These are phyloP conservation scores for Acrocephalus scirpaceus DNA, from an alignment of 2,797 vertebrate species.

Conservation along the genomic window DNA sequence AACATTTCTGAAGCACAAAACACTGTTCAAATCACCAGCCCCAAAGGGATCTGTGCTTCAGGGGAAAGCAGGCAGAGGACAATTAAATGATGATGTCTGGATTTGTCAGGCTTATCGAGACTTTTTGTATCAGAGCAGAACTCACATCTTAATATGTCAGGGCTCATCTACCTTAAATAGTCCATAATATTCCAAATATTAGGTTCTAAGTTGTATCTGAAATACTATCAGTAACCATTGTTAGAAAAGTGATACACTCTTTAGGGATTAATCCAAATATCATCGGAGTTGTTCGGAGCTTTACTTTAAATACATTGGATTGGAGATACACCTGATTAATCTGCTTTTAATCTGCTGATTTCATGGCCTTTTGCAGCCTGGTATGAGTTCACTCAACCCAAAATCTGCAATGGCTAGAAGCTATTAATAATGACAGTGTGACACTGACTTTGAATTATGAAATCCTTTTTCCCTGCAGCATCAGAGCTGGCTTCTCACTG, in stretches of 20 bases:
- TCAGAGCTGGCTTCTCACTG: not conserved
- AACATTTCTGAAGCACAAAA: not conserved
- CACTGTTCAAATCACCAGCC: not conserved
- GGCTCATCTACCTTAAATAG: slow-evolving; percentile 49
- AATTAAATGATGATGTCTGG: slow-evolving; percentile 37
- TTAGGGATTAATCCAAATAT: slow-evolving; percentile 18
- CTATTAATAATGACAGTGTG: not conserved
- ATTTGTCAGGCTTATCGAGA: not conserved
- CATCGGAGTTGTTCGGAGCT: not conserved
- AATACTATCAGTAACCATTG: not conserved
- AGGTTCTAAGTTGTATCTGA: not conserved
- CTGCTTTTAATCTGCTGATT: not conserved
- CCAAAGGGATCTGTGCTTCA: not conserved
- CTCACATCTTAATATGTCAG: slow-evolving; percentile 15
- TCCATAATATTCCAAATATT: slow-evolving; percentile 28
- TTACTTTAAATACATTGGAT: slow-evolving; percentile 1
- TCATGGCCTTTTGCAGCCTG: not conserved
- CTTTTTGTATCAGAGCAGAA: not conserved
- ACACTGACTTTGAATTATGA: not conserved
- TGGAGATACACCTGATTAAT: not conserved
- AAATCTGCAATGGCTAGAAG: not conserved
- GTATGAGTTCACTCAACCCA: not conserved
- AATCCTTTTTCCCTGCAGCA: not conserved
- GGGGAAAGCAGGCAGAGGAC: not conserved
- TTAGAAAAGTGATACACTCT: not conserved